Percentiles rank a stretch among this genome's conserved stretches.
phyloP scores from a whole-genome alignment of 2,888 invertebrate species.

The Lymantria monacha region DNA sequence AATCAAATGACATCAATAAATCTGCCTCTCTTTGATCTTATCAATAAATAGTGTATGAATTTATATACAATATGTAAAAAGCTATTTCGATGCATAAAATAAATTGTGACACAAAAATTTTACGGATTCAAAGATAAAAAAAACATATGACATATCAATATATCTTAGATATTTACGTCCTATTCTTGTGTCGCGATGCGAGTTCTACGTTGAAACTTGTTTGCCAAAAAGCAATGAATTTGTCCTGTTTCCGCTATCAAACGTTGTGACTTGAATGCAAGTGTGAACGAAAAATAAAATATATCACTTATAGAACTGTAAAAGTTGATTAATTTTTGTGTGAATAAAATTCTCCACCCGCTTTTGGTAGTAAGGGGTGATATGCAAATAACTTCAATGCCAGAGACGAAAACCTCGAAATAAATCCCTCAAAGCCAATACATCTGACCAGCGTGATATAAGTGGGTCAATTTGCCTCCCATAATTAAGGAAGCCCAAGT shows the following conservation, averaged over 20 bases:
- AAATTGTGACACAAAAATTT: not conserved
- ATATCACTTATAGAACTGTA: slow-evolving; percentile 1
- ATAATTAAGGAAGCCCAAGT: too few relatives aligned
- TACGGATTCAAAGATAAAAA: not conserved
- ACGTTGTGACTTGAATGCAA: slow-evolving; percentile 1
- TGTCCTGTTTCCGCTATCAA: slow-evolving; percentile 19
- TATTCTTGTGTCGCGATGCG: slow-evolving; percentile 1
- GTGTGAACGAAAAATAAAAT: not conserved
- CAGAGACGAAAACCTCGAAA: too few relatives aligned
- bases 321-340: too few relatives aligned
- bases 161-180: not conserved
- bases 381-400: too few relatives aligned
- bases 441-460: too few relatives aligned
- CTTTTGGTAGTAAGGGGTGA: too few relatives aligned
- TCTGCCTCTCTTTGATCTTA: too few relatives aligned
- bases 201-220: slow-evolving; percentile 26
- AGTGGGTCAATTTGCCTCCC: too few relatives aligned
- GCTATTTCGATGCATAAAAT: not conserved
- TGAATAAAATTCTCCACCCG: too few relatives aligned
- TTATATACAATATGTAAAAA: not conserved
- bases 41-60: too few relatives aligned
- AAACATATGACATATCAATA: slow-evolving; percentile 1
- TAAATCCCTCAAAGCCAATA: too few relatives aligned
- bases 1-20: too few relatives aligned
- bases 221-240: slow-evolving; percentile 41